Evolutionary conservation across 2,113 vertebrate genomes (phyloP).

Genomic region (Sinocyclocheilus anophthalmus): DNA sequence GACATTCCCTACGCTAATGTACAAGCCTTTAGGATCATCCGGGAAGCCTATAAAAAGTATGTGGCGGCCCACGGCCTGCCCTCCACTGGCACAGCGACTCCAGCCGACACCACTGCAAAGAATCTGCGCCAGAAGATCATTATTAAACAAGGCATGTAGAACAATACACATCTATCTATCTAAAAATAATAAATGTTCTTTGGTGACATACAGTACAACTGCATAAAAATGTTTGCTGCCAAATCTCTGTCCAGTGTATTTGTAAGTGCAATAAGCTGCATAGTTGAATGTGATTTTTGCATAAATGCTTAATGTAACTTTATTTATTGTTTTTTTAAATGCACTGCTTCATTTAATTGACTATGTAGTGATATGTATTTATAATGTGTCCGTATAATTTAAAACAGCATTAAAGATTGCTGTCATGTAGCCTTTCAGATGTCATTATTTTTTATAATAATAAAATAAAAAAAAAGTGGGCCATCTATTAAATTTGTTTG

Average conservation of each 20-base stretch:
- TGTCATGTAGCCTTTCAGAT: neutral
- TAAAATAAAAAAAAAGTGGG: neutral
- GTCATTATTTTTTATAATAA: neutral
- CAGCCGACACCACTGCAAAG: conserved; percentile 33
- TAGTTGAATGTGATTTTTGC: neutral
- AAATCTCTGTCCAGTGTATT: neutral
- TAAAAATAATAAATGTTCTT: neutral
- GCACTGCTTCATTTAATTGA: neutral
- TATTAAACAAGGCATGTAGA: conserved; percentile 48
- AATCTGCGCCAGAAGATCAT: conserved; percentile 43
- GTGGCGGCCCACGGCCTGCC: conserved; percentile 91
- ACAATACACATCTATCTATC: neutral
- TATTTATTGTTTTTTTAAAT: neutral
- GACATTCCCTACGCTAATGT: conserved; percentile 92
- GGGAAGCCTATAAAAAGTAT: conserved; percentile 93
- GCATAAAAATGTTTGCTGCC: neutral
- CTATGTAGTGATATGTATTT: neutral
- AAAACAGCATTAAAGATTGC: neutral
- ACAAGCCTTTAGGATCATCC: conserved; percentile 93
- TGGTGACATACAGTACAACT: neutral
- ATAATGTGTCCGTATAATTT: neutral
- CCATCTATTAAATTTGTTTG: neutral
- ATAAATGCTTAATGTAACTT: neutral
- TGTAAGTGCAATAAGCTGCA: neutral
- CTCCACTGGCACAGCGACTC: conserved; percentile 70